These are phyloP conservation scores for Sander lucioperca DNA, from an alignment of 2,113 vertebrate species.

Conservation along the genomic window DNA sequence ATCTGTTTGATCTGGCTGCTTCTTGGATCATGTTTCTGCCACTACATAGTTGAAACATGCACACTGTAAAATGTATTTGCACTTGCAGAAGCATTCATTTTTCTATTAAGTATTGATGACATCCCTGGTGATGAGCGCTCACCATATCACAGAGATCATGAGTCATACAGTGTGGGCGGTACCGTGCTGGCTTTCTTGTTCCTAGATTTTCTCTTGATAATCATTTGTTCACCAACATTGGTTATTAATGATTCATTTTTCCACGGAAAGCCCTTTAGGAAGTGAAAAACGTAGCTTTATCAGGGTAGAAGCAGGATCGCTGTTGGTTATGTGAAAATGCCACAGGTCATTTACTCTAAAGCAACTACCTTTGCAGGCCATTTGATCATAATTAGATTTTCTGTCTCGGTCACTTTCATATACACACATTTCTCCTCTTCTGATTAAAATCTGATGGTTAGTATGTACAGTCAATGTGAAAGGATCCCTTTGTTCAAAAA, in stretches of 20 bases:
- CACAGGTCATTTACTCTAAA: slow-evolving; percentile 21
- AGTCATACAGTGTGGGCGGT: slow-evolving; percentile 3
- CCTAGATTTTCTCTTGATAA: slow-evolving; percentile 5
- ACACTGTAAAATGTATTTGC: neutral
- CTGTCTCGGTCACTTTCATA: neutral
- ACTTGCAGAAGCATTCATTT: neutral
- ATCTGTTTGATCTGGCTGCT: slow-evolving; percentile 17
- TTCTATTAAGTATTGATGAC: neutral
- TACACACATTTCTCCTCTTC: neutral
- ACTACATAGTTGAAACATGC: neutral
- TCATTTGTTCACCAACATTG: slow-evolving; percentile 30
- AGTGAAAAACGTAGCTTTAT: neutral
- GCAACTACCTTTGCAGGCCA: slow-evolving; percentile 5
- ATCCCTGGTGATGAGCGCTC: neutral
- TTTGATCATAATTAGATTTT: slow-evolving; percentile 30
- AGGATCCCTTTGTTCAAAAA: slow-evolving; percentile 26
- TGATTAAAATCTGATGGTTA: slow-evolving; percentile 8
- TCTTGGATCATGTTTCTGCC: neutral
- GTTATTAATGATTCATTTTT: neutral
- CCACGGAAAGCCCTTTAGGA: no score
- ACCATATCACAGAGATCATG: slow-evolving; percentile 2
- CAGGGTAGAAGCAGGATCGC: no score
- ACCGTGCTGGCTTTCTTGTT: slow-evolving; percentile 17
- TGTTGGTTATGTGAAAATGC: slow-evolving; percentile 19
- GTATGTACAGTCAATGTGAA: neutral